These are phyloP conservation scores for Isotomurus palustris DNA, from an alignment of 2,888 invertebrate genomes.

Conservation along the genomic window DNA sequence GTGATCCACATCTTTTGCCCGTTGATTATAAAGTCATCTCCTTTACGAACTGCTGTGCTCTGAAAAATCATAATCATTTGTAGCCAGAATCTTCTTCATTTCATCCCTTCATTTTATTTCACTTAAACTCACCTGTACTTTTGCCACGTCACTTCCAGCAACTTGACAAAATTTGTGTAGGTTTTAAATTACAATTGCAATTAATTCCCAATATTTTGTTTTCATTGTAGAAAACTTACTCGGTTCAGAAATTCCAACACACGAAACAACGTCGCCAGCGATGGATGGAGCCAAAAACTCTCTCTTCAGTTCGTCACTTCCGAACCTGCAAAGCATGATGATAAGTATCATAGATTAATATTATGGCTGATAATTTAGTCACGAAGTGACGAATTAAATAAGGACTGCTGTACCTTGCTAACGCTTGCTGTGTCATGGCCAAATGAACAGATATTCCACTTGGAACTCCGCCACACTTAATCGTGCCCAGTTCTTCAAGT, in stretches of 20 bases:
- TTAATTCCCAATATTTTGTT: neutral
- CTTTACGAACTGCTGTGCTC: conserved; percentile 51
- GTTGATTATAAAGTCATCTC: conserved; percentile 54
- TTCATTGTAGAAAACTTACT: neutral
- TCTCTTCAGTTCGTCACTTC: conserved; percentile 53
- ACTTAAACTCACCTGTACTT: conserved; percentile 43
- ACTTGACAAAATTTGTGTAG: conserved; percentile 19
- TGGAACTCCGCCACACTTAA: conserved; percentile 54
- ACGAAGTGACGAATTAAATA: conserved; percentile 49
- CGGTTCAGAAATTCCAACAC: conserved; percentile 53
- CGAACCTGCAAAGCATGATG: conserved; percentile 47
- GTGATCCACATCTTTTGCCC: conserved; percentile 54
- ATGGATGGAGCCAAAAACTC: conserved; percentile 54
- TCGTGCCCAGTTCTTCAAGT: conserved; percentile 53
- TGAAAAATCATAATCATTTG: conserved; percentile 46
- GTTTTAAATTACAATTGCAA: neutral
- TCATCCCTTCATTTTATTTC: neutral
- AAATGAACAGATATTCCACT: conserved; percentile 56
- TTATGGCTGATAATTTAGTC: neutral
- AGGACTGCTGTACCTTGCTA: conserved; percentile 55
- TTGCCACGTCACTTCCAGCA: conserved; percentile 56
- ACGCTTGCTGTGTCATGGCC: conserved; percentile 57
- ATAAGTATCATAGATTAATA: neutral
- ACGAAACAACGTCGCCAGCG: conserved; percentile 53
- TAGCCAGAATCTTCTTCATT: neutral